phyloP scores from a whole-genome alignment of 2,113 vertebrate species.

The Elanus axillaris region DNA sequence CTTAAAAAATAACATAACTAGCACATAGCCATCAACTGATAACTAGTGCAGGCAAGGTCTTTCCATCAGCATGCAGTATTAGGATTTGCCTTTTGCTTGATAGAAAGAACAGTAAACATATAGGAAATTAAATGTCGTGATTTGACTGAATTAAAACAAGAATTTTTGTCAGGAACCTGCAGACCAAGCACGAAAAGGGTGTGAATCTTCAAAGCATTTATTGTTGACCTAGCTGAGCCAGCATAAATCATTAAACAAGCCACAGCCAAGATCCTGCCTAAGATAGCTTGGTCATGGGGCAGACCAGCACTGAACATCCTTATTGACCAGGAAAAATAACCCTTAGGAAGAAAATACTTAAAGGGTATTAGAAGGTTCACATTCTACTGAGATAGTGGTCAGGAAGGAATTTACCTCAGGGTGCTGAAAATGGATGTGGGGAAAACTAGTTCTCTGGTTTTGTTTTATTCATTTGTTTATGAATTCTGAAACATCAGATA shows the following conservation, averaged over 20 bases:
- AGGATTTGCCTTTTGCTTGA: background rate
- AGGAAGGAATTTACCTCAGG: background rate
- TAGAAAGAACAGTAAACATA: background rate
- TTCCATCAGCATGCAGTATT: background rate
- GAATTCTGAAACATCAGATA: background rate
- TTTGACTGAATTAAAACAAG: background rate
- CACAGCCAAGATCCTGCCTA: background rate
- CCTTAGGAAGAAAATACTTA: background rate
- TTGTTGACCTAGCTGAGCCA: background rate
- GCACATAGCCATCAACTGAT: background rate
- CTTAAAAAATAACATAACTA: fast-evolving
- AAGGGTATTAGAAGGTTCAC: background rate
- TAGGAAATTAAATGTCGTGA: background rate
- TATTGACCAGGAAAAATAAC: background rate
- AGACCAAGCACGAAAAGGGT: background rate
- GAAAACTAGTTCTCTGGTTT: background rate
- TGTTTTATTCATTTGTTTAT: background rate
- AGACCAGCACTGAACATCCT: background rate
- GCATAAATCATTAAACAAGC: background rate
- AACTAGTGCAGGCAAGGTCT: background rate
- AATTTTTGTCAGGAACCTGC: background rate
- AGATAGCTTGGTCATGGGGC: background rate
- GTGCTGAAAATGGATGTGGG: background rate
- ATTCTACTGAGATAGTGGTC: background rate
- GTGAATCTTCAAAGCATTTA: background rate